Conservation (phyloP, 2,797 vertebrate genomes). For the Nasua narica region DNA sequence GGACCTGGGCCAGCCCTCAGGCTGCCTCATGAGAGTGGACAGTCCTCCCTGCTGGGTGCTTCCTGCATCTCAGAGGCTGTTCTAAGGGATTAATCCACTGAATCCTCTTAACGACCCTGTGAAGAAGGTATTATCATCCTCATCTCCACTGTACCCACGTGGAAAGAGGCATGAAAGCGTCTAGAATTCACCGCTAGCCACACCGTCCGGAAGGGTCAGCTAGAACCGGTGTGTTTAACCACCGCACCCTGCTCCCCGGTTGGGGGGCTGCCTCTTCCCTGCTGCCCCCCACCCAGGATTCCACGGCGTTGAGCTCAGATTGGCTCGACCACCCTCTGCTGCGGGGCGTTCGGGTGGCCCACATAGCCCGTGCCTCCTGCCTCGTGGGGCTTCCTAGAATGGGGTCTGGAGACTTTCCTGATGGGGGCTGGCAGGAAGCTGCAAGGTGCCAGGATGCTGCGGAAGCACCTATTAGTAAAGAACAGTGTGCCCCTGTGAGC, state of each 20-base stretch:
- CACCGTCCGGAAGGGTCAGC: neutral
- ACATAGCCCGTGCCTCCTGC: rapidly evolving
- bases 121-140: neutral
- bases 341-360: neutral
- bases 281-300: neutral
- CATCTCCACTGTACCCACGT: neutral
- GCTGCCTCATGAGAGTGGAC: neutral
- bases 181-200: neutral
- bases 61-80: neutral
- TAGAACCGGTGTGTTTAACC: neutral
- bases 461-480: neutral
- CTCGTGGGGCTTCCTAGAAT: neutral
- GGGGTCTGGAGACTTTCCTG: neutral
- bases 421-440: neutral
- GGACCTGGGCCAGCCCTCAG: neutral
- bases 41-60: neutral
- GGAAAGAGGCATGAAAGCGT: neutral
- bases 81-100: neutral
- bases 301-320: neutral
- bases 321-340: no score
- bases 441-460: neutral
- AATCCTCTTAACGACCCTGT: neutral
- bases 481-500: rapidly evolving
- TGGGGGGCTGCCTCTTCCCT: neutral
- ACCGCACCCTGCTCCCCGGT: rapidly evolving